Evolutionary conservation across 2,888 invertebrate genomes (phyloP), one percentile per base, ranked within the genome.

Genomic region (Lithophane semibrunnea): DNA sequence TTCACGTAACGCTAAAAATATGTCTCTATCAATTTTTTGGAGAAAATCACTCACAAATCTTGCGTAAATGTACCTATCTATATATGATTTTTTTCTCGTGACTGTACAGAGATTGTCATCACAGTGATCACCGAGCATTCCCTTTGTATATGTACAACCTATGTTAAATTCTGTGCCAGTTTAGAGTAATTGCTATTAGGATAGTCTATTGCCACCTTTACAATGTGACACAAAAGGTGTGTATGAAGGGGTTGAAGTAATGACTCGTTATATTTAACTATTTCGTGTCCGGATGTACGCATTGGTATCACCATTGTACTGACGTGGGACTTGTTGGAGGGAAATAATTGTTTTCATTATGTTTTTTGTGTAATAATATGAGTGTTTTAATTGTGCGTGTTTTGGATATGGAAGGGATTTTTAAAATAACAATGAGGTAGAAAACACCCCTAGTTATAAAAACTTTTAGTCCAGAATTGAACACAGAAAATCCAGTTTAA

Each of bases 231-330:
- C 86, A 89, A 91, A 91, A 89, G 88, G 86, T 86, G 86, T 78
- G 85, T 90, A 90, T 84, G 90, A 91, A 93, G 93, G 83, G 94
- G 94, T 92, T 92, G 91, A 87, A 84, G 88, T 94, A 94, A 94
- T 93, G 94, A 93, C 89, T 94, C 93, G 93, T 94, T 95, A 94
- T 93, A 87, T 91, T 92, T 89, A 88, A 92, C 90, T 90, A 92
- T 93, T 91, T 90, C 90, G 88, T 86, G 88, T 87, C 90, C 93
- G 94, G 95, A 95, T 94, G 92, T 91, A 91, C 92, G 94, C 90
- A 89, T 90, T 87, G 89, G 91, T 93, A 93, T 92, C 79, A 89
- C 84, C 72, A 89, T 91, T 89, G 87, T 88, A 83, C 73, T 77
- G 67, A 78, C 85, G 70, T 82, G 80, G 67, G 83, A 85, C 86